Base-by-base conservation (phyloP, 2,888 invertebrate genomes). In the Axea sp. region DNA sequence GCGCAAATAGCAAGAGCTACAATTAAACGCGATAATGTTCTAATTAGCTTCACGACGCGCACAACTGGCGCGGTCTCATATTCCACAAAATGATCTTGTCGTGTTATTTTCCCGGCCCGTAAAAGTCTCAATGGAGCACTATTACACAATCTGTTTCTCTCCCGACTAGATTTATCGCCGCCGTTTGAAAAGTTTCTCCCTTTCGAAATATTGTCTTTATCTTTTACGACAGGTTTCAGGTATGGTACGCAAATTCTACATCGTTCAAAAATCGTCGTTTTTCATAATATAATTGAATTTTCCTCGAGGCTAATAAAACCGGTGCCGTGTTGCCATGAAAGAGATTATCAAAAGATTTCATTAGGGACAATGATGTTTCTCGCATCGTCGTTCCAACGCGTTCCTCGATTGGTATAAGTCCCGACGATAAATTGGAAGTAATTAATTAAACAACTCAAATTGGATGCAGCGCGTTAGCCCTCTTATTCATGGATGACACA, bases 381-480 rank as follows among this genome's bases (percentile, higher is more conserved):
- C 79, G 81, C 83, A 79, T 81, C 78, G 81, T 53, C 77, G 76
- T 78, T 79, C 72, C 79, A 77, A 77, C 75, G 76, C 77, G 78
- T 78, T 76, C 79, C 79, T 81, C 80, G 81, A 82, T 82, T 79
- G 78, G 78, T 68, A 76, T 31, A 67, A 77, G 76, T 77, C 77
- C 76, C 78, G 77, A 69, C 76, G 76, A 78, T 78, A 80, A 85
- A 84, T 84, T 83, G 83, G 80, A 82, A 81, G 79, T 84, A 87
- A 87, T 87, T 86, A 86, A 87, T 87, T 86, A 86, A 87, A 80
- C 83, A 78, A 78, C 80, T 83, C 81, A 87, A 87, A 86, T 86
- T 87, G 84, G 83, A 86, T 87, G 86, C 86, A 86, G 82, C 69
- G 74, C 59, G 74, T 74, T 74, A 74, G 74, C 69, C 62, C 75